Conservation (phyloP, 1,140 invertebrate genomes). For the Uloborus diversus region DNA sequence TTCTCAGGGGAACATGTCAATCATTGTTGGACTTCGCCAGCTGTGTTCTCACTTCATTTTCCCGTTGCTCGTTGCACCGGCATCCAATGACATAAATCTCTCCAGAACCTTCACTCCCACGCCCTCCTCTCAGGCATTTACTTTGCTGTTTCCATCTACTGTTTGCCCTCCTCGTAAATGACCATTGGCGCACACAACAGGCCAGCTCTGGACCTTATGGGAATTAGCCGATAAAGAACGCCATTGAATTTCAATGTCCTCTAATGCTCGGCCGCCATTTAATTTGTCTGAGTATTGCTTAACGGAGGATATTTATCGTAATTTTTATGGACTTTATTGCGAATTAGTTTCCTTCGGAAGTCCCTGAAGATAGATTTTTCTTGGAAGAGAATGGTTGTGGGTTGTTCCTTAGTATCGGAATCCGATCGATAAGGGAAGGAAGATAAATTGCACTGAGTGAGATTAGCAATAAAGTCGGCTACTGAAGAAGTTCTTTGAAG, state of each 20-base stretch:
- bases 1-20: conserved; percentile 43
- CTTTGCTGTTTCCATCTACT: neutral
- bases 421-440: too few species aligned
- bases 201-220: conserved; percentile 24
- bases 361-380: neutral
- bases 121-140: conserved; percentile 17
- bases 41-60: conserved; percentile 52
- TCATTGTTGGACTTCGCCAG: conserved; percentile 50
- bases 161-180: conserved; percentile 13
- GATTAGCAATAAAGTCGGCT: too few species aligned
- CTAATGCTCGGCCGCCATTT: conserved; percentile 28
- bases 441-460: too few species aligned
- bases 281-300: conserved; percentile 26
- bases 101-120: neutral
- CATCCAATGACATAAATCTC: conserved; percentile 47
- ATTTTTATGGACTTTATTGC: neutral
- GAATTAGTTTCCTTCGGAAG: neutral
- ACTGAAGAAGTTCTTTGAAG: too few species aligned
- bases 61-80: conserved; percentile 8
- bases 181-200: conserved; percentile 27
- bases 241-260: conserved; percentile 19
- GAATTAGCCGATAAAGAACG: conserved; percentile 47
- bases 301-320: conserved; percentile 7
- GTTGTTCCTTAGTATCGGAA: too few species aligned
- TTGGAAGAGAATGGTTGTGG: too few species aligned